Evolutionary conservation across 2,113 vertebrate genomes (phyloP), one percentile per base, ranked within the genome.

Genomic region (Eleginops maclovinus): DNA sequence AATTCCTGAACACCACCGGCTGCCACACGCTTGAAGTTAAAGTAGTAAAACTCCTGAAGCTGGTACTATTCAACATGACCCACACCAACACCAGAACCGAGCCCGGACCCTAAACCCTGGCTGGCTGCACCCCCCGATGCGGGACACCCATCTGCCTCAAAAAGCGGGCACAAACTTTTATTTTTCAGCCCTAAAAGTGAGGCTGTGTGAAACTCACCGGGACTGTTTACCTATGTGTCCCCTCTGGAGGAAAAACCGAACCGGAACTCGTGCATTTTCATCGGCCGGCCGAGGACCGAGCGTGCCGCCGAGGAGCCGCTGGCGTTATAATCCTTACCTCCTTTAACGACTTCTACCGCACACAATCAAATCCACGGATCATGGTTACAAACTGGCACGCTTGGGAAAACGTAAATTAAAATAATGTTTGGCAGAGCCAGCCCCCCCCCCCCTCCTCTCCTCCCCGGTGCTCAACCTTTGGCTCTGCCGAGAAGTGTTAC

Each of bases 401-500:
- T 24, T 11, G 14, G 16, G 43, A 49, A 77, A 83, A 82, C 64
- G 77, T 64, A 47, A 86, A 89, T 91, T 81, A 77, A 82, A 77
- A 81, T 12, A 81, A 61, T 74, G 76, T 84, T 69, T 19, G 80
- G 22, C 47, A 19, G 61, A 67, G 79, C 12, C 28, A 66, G 58
- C 64, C 77, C 74, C 76, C 79, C 80, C 61, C 75, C 31, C 31
- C 31, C 8, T 8, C 6, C 59, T 72, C 72, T 74, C 83, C 84
- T 82, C 67, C 86, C 83, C 83, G 4, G 84, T 16, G 86, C 91
- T 90, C 90, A 91, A 93, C 89, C 90, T 92, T 92, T 92, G 88
- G 88, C 91, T 92, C 91, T 92, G 92, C 90, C 84, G 91, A 91
- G 89, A 93, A 93, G 92, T 93, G 92, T 90, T 93, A 93, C 93